Evolutionary conservation across 1,140 invertebrate species (phyloP), one percentile per base, ranked within the genome.

Genomic region (Dendroctonus ponderosae): DNA sequence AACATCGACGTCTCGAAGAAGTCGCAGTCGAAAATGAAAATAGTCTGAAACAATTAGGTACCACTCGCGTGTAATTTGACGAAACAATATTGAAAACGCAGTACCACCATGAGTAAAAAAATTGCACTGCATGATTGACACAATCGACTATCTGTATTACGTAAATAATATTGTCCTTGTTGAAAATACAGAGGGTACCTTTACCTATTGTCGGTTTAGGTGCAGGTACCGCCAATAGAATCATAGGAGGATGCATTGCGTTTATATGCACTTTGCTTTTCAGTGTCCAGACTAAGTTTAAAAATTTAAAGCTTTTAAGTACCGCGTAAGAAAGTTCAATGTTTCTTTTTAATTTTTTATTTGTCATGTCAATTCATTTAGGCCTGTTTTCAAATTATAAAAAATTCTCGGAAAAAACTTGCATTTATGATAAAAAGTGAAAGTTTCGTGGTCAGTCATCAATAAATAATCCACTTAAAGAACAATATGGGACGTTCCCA

Each of bases 101-200:
- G 50, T 63, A 54, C 61, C 51, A 63, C 40, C 54, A 63, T 63
- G 12, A 12, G 50, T 63, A 44, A 43, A 54, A 56, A 62, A 63
- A 63, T 53, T 63, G 50, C 51, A 54, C 61, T 54, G 61, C 51
- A 63, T 63, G 61, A 63, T 63, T 63, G 61, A 63, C 61, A 63
- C 51, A 63, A 63, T 63, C 61, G 51, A 63, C 26, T 54, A 63
- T 44, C 41, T 63, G 61, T 52, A 63, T 63, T 63, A 63, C 61
- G 61, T 54, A 63, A 63, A 63, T 49, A 62, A 63, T 54, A 54
- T 37, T 37, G 61, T 52, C 61, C 61, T 63, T 63, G 61, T 12
- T 54, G 26, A n/a, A 59, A 26, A 59, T 48, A 57, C 8, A 41
- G n/a, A 48, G 5, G 43, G 43, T 42, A 42, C 15, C 11, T 53